A percentile compares a stretch with the other conserved stretches of the same genome.
Conservation (phyloP, 53 echinoderm and acorn worm species). For the Holothuria scabra region DNA sequence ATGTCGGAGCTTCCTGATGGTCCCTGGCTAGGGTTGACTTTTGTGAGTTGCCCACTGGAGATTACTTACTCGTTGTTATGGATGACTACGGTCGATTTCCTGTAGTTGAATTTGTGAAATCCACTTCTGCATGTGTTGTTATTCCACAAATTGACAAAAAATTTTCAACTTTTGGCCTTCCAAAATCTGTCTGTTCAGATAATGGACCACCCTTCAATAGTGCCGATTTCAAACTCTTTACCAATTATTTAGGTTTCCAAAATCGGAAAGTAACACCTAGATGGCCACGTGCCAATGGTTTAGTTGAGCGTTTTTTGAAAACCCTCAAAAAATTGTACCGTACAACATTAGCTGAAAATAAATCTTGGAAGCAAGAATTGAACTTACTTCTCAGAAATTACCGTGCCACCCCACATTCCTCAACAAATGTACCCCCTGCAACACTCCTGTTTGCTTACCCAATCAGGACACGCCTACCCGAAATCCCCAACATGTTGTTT, state of each 20-base stretch:
- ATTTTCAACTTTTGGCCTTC: constrained; percentile 54
- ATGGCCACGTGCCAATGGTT: constrained; percentile 62
- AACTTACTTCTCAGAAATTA: constrained; percentile 58
- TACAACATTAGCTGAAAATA: constrained; percentile 48
- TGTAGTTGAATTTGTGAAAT: constrained; percentile 24
- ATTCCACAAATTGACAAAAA: constrained; percentile 64
- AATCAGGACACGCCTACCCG: constrained; percentile 9
- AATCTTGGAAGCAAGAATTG: constrained; percentile 59
- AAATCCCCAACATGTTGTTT: constrained; percentile 23
- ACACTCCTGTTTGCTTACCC: constrained; percentile 50
- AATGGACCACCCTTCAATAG: constrained; percentile 66
- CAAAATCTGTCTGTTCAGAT: constrained; percentile 36
- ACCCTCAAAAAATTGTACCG: constrained; percentile 61
- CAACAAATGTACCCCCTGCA: constrained; percentile 55
- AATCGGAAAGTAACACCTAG: constrained; percentile 52
- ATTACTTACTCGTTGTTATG: constrained; percentile 34
- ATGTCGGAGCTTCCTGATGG: constrained; percentile 38
- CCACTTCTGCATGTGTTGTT: constrained; percentile 59
- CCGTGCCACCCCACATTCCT: constrained; percentile 60
- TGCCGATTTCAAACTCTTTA: constrained; percentile 44
- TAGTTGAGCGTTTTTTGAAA: constrained; percentile 56
- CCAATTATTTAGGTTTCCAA: constrained; percentile 30
- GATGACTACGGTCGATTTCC: constrained; percentile 65
- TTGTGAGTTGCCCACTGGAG: constrained; percentile 47
- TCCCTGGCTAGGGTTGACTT: constrained; percentile 24